Percentiles rank a stretch among this genome's conserved stretches.
phyloP scores from a whole-genome alignment of 2,888 invertebrate species.

The Melinaea menophilus region DNA sequence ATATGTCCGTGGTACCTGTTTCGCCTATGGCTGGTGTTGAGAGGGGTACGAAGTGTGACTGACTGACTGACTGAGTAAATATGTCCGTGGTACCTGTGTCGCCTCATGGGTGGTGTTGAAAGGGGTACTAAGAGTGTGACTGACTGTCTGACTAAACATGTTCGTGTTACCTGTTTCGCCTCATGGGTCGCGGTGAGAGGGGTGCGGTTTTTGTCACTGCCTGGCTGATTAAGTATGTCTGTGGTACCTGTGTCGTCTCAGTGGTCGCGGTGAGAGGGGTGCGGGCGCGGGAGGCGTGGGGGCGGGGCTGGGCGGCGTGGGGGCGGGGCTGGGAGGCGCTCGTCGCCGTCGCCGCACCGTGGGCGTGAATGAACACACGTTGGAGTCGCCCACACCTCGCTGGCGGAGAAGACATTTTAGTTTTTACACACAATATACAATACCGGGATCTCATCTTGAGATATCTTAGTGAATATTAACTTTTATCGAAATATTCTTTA shows the following conservation, averaged over 20 bases:
- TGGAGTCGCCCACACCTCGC: background rate
- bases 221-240: background rate
- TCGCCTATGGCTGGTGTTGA: background rate
- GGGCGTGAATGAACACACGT: conserved; percentile 50
- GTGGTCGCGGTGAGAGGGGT: conserved; percentile 30
- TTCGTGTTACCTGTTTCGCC: background rate
- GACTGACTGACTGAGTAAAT: background rate
- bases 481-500: no score
- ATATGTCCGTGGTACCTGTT: background rate
- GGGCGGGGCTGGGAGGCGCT: conserved; percentile 34
- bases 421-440: no score
- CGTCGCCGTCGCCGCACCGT: conserved; percentile 57
- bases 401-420: no score
- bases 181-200: background rate
- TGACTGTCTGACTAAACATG: background rate
- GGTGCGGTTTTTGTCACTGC: background rate
- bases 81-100: background rate
- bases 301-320: conserved; percentile 16
- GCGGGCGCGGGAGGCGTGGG: conserved; percentile 12
- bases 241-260: background rate
- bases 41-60: background rate
- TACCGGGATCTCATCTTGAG: no score
- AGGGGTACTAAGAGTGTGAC: background rate
- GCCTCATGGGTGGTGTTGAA: background rate
- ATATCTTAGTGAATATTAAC: no score